A percentile compares a stretch with the other conserved stretches of the same genome.
These are phyloP conservation scores for Poecile montanus DNA, from an alignment of 2,797 vertebrate genomes.

Conservation along the genomic window DNA sequence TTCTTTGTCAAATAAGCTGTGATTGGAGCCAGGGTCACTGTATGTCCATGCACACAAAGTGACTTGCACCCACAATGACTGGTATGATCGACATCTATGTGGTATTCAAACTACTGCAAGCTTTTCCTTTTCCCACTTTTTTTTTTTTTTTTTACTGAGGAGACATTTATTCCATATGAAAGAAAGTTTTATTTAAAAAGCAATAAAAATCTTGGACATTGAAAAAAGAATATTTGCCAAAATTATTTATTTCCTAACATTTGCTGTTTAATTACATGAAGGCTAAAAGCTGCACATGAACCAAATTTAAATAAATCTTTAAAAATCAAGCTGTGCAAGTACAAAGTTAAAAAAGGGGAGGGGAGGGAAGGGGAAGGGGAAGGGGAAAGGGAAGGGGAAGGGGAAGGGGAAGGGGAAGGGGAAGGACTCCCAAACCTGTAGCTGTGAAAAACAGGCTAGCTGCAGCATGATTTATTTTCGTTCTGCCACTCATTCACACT, in stretches of 20 bases:
- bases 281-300: background rate
- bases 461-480: background rate
- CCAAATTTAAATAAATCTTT: background rate
- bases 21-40: background rate
- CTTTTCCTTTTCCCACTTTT: background rate
- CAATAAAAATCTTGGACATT: background rate
- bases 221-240: background rate
- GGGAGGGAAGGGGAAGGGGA: fast-evolving
- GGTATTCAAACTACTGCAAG: background rate
- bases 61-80: background rate
- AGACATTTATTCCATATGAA: background rate
- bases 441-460: conserved; percentile 13
- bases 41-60: background rate
- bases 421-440: background rate
- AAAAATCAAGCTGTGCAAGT: background rate
- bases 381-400: no score
- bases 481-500: background rate
- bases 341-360: background rate
- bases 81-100: background rate
- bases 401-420: fast-evolving
- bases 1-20: background rate
- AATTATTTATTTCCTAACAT: background rate
- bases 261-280: background rate
- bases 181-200: background rate
- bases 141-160: background rate